Conservation (phyloP, 2,113 vertebrate species). For the Daphoenositta chrysoptera region DNA sequence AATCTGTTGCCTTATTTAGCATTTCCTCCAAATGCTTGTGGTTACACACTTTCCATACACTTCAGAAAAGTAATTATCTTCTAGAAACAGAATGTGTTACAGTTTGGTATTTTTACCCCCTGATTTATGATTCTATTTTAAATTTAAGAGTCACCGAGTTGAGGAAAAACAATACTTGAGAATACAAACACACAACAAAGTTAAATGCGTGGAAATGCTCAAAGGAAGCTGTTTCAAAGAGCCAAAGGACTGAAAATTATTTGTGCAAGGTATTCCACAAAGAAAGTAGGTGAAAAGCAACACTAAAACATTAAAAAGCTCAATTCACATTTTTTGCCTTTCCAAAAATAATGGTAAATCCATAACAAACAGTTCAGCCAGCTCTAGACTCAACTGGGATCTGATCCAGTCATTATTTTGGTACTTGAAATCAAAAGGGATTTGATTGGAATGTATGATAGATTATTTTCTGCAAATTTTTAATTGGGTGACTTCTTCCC, state of each 20-base stretch:
- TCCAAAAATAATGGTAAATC: slow-evolving; percentile 18
- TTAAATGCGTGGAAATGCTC: not conserved
- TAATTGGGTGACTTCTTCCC: slow-evolving; percentile 46
- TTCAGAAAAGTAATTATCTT: not conserved
- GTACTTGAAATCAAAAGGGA: slow-evolving; percentile 41
- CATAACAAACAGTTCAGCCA: slow-evolving; percentile 15
- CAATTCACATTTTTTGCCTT: not conserved
- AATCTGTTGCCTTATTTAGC: not conserved
- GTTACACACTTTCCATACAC: not conserved
- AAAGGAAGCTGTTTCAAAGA: not conserved
- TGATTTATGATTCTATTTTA: slow-evolving; percentile 19
- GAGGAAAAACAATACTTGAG: not conserved
- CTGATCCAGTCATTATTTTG: slow-evolving; percentile 42
- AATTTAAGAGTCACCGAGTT: not conserved
- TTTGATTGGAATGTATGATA: slow-evolving; percentile 42
- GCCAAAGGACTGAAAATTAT: not conserved
- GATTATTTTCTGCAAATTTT: slow-evolving; percentile 45
- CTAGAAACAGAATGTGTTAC: not conserved
- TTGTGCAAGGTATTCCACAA: not conserved
- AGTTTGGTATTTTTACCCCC: not conserved
- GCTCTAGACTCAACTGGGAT: not conserved
- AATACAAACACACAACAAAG: not conserved
- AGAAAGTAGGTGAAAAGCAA: not conserved
- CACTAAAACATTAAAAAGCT: not conserved
- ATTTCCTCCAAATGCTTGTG: not conserved